These are phyloP conservation scores for Pyrrhosoma nymphula DNA, from an alignment of 2,888 invertebrate species.

Conservation along the genomic window DNA sequence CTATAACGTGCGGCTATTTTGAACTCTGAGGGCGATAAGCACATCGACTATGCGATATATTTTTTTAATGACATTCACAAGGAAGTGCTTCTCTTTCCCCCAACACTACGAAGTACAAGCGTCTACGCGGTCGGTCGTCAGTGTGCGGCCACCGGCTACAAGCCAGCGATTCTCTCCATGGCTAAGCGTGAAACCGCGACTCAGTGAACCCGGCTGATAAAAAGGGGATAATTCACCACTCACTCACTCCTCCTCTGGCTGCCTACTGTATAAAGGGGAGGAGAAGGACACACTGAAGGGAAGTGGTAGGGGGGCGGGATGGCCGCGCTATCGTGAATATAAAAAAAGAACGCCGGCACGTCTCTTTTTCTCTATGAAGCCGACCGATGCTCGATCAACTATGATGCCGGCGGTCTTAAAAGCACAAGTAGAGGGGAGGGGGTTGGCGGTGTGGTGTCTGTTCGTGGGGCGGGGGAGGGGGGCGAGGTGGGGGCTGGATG, in stretches of 20 bases:
- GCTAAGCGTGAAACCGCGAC: conserved; percentile 30
- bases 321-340: neutral
- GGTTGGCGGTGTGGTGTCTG: neutral
- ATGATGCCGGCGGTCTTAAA: conserved; percentile 28
- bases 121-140: no score
- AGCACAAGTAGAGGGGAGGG: neutral
- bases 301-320: neutral
- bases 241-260: neutral
- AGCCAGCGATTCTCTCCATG: neutral
- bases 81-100: no score
- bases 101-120: no score
- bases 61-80: no score
- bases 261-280: neutral
- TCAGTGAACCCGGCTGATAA: conserved; percentile 23
- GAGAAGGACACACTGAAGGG: neutral
- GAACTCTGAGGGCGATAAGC: no score
- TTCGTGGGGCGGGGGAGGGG: neutral
- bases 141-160: neutral
- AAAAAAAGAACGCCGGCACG: neutral
- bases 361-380: conserved; percentile 26
- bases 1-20: no score
- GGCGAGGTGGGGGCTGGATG: neutral
- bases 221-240: conserved; percentile 58
- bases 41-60: no score
- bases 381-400: conserved; percentile 54